Base-by-base conservation (phyloP, 2,888 invertebrate species). In the Watsonalla binaria region DNA sequence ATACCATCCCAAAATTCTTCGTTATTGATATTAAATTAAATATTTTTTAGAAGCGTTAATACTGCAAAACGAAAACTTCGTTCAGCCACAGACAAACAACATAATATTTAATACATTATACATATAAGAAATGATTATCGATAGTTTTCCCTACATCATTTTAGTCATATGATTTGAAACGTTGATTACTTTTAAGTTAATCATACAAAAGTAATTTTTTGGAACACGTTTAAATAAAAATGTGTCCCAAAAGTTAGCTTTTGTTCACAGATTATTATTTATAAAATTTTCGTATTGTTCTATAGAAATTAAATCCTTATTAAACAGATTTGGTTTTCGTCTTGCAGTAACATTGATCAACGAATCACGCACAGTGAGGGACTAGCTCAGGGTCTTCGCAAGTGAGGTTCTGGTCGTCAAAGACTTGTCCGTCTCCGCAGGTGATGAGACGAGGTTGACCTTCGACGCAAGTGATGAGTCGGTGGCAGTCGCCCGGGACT, bases 381-480 rank as follows among this genome's bases (percentile, higher is more conserved):
- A 74, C 92, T 74, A 82, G 82, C 78, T 95, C 95, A 0, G 94
- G 94, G 57, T 96, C 97, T 76, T 97, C 95, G 73, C 97, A 98
- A 56, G 96, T 95, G 47, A 97, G 92, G 69, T 94, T 94, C 62
- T 94, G 92, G 73, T 96, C 95, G 70, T 97, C 97, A 73, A 98
- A 96, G 51, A 96, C 94, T 82, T 96, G 96, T 74, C 94, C 96
- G 66, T 97, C 96, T 6, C 95, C 97, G 76, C 98, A 98, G 55
- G 95, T 93, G 73, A 97, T 95, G 62, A 98, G 92, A 58, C 98
- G 93, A 5, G 98, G 98, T 80, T 95, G 94, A 34, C 97, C 96
- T 70, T 97, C 96, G 46, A 98, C 97, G 80, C 98, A 98, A 58
- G 97, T 97, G 82, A 98, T 96, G 62, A 97, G 92, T 56, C 95